Conservation (phyloP, 2,888 invertebrate genomes). For the Dasypolia templi region DNA sequence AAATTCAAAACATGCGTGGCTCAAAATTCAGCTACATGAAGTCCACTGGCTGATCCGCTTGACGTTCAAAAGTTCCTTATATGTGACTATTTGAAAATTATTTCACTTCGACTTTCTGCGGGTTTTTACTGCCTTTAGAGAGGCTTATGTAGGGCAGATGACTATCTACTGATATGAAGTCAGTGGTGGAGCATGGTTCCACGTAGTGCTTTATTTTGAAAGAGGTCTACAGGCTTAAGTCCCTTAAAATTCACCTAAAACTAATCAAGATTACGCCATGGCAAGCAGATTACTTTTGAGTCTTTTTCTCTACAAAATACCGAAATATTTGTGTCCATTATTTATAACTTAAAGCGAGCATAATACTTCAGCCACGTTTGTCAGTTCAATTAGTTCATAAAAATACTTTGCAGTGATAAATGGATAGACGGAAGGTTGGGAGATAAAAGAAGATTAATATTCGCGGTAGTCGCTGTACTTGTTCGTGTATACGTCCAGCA, state of each 20-base stretch:
- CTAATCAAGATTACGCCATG: background rate
- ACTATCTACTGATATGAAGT: background rate
- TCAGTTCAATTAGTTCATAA: slow-evolving; percentile 74
- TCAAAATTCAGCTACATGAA: background rate
- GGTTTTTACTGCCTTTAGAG: too few relatives aligned
- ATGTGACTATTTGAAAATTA: background rate
- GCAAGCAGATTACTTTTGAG: background rate
- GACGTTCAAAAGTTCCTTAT: background rate
- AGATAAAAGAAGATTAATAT: slow-evolving; percentile 75
- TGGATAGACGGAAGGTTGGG: slow-evolving; percentile 69
- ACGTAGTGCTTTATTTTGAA: background rate
- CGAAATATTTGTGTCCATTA: slow-evolving; percentile 51
- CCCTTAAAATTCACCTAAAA: background rate
- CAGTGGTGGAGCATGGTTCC: background rate
- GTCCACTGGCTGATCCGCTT: background rate
- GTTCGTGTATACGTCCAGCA: slow-evolving; percentile 46
- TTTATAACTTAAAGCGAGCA: slow-evolving; percentile 54
- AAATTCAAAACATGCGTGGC: background rate
- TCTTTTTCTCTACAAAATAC: slow-evolving; percentile 27
- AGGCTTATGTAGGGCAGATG: too few relatives aligned
- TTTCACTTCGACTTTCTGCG: background rate
- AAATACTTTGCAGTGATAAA: slow-evolving; percentile 74
- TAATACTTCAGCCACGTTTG: slow-evolving; percentile 68
- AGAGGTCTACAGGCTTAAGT: background rate
- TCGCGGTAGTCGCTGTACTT: slow-evolving; percentile 59